Base-by-base conservation (phyloP, 2,888 invertebrate species). In the Tenthredo livida region DNA sequence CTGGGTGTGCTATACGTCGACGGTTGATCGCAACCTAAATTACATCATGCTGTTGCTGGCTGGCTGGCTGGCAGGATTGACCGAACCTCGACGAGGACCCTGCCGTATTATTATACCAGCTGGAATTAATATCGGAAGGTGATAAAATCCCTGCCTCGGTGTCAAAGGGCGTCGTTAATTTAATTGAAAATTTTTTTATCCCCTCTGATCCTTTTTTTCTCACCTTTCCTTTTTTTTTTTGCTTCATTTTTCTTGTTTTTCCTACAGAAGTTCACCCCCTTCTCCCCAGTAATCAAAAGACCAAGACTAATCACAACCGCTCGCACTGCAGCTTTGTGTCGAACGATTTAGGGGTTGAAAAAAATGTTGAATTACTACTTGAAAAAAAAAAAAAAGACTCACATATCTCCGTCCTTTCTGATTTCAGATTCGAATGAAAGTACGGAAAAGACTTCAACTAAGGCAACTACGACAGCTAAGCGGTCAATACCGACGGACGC, bases 401-500 rank as follows among this genome's bases (percentile, higher is more conserved):
- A 33, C 4, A 33, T 33, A 33, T 33, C 33, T 33, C 2, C 37
- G 15, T 12, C 2, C 15, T 12, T 65, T 25, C 12, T 37, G 12
- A 0, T 21, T 29, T 21, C 82, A 83, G 83, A 83, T 67, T 67
- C 47, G n/a, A 67, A 67, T 47, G 70, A 83, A 33, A 70, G 70
- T 10, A 83, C 83, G 9, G 83, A 83, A 25, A 83, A 43, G 17
- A 25, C 67, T 33, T 83, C 89, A 61, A 90, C 89, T 80, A 89
- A 86, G 85, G 87, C 89, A 84, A 90, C 91, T 61, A 91, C 91
- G 84, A 85, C 91, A 84, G 89, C 89, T 58, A 91, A 91, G 86
- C 90, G 92, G 40, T 89, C 91, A 70, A 88, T 91, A 29, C 89
- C 90, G 73, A 95, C 95, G 1, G 96, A 96, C 90, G 95, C 96